A percentile compares a stretch with the other conserved stretches of the same genome.
Conservation (phyloP, 2,888 invertebrate species). For the Invenusta paracnida region DNA sequence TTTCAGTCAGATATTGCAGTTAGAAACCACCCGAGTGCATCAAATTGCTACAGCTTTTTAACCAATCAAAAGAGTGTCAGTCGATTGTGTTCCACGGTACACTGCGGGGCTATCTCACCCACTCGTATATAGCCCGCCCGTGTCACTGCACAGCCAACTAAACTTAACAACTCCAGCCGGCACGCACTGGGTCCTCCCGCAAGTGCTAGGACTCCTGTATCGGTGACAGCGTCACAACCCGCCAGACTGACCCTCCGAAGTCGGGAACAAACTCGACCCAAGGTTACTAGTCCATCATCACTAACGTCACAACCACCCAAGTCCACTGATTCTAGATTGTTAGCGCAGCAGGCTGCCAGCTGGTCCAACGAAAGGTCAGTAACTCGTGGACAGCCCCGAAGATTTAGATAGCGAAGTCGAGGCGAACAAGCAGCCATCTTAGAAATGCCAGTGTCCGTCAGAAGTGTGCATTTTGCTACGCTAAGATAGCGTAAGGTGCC, state of each 20-base stretch:
- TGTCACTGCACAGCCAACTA: constrained; percentile 85
- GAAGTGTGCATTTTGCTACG: constrained; percentile 83
- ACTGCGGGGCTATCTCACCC: neutral
- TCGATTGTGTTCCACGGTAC: neutral
- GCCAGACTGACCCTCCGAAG: constrained; percentile 80
- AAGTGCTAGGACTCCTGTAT: constrained; percentile 78
- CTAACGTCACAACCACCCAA: constrained; percentile 88
- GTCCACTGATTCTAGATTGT: constrained; percentile 77
- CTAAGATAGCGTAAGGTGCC: constrained; percentile 83
- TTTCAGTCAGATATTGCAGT: no score
- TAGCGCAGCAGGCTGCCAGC: constrained; percentile 80
- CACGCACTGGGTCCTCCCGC: constrained; percentile 83
- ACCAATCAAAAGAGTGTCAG: neutral
- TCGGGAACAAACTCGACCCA: constrained; percentile 73
- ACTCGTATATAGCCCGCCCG: neutral
- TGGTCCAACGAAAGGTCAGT: constrained; percentile 84
- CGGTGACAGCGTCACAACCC: constrained; percentile 83
- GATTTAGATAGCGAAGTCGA: constrained; percentile 78
- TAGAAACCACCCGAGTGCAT: no score
- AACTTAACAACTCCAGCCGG: constrained; percentile 83
- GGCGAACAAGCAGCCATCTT: constrained; percentile 81
- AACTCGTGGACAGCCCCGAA: constrained; percentile 83
- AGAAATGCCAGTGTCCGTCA: constrained; percentile 78
- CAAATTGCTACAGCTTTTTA: no score
- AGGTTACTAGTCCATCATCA: constrained; percentile 77